phyloP scores from a whole-genome alignment of 2,888 invertebrate species.

The Anagyrus pseudococci region DNA sequence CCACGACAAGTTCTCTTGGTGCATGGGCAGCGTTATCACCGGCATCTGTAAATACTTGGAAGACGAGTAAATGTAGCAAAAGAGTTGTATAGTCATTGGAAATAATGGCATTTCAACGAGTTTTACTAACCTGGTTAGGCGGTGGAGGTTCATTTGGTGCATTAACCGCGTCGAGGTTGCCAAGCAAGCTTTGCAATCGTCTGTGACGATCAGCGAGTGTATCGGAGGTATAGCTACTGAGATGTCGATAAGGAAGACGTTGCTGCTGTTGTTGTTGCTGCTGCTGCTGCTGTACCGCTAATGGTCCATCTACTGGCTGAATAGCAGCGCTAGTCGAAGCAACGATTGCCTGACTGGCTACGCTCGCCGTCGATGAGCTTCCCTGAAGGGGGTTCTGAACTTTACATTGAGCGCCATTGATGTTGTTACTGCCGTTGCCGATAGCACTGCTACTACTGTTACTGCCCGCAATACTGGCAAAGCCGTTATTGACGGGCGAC shows the following conservation, averaged over 20 bases:
- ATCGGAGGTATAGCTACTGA: constrained; percentile 50
- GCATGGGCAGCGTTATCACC: constrained; percentile 63
- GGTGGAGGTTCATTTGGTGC: background rate
- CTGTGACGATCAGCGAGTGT: constrained; percentile 54
- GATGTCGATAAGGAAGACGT: constrained; percentile 51
- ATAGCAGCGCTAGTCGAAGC: background rate
- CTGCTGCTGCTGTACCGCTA: background rate
- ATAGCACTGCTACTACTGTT: constrained; percentile 2
- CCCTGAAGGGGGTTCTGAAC: constrained; percentile 48
- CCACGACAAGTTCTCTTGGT: constrained; percentile 64
- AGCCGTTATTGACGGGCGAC: constrained; percentile 44
- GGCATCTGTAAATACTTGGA: constrained; percentile 33
- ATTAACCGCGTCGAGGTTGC: constrained; percentile 41
- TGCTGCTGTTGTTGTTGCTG: constrained; percentile 55
- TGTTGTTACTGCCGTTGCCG: background rate
- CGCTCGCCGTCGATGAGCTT: constrained; percentile 57
- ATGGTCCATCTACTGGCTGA: constrained; percentile 13
- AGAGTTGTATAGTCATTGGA: background rate
- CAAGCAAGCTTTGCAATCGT: constrained; percentile 52
- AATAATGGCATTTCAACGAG: background rate
- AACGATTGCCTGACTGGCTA: constrained; percentile 63
- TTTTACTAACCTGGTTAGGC: constrained; percentile 24
- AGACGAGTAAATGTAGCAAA: background rate
- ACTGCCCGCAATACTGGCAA: background rate
- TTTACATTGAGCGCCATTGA: constrained; percentile 42